Evolutionary conservation across 2,888 invertebrate species (phyloP).

Genomic region (Pseudococcus longispinus): DNA sequence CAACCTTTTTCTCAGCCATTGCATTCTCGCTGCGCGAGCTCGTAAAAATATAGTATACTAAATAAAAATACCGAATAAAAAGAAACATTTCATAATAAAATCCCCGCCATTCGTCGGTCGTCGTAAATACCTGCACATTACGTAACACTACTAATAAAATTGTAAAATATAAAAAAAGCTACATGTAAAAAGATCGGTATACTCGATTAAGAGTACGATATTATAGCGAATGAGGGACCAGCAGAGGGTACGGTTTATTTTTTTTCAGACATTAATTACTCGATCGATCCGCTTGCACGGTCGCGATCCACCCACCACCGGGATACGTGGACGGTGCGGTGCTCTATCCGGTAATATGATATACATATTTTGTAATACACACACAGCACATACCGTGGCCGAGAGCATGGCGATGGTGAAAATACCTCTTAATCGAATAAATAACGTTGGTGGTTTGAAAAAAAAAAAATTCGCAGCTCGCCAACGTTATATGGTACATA

Average conservation of each 20-base stretch:
- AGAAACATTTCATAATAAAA: background rate
- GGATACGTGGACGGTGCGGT: background rate
- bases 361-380: background rate
- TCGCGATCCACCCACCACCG: background rate
- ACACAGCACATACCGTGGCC: background rate
- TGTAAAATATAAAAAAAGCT: background rate
- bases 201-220: background rate
- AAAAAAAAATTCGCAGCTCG: background rate
- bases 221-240: background rate
- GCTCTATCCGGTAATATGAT: conserved; percentile 3
- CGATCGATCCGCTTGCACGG: conserved; percentile 1
- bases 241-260: background rate
- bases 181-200: background rate
- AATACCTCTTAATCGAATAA: background rate
- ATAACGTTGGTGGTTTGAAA: background rate
- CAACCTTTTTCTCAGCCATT: background rate
- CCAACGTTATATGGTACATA: background rate
- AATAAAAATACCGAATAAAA: background rate
- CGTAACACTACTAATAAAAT: background rate
- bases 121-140: background rate
- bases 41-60: background rate
- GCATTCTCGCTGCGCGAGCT: background rate
- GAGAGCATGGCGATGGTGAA: background rate
- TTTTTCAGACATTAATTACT: background rate
- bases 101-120: background rate